These are phyloP conservation scores for Melanotaenia boesemani DNA, from an alignment of 2,797 vertebrate species.

Conservation along the genomic window DNA sequence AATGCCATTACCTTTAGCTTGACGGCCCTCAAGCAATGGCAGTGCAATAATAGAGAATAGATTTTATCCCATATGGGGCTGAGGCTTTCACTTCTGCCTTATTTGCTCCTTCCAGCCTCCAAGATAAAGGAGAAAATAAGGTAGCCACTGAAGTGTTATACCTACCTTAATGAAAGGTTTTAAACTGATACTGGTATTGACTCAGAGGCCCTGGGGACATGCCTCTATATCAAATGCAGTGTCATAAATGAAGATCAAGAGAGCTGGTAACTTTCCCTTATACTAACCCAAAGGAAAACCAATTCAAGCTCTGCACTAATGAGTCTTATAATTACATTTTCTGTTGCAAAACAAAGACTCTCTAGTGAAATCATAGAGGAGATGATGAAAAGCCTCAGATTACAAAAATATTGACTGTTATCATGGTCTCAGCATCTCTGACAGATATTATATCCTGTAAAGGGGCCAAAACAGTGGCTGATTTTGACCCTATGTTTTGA, in stretches of 20 bases:
- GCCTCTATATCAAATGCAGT: constrained; percentile 51
- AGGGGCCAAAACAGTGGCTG: constrained; percentile 24
- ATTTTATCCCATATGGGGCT: constrained; percentile 82
- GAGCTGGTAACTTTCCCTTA: constrained; percentile 45
- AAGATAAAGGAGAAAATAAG: constrained; percentile 78
- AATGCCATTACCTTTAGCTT: constrained; percentile 80
- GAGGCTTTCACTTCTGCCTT: constrained; percentile 76
- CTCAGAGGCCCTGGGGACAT: constrained; percentile 51
- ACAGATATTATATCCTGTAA: neutral
- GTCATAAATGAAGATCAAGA: constrained; percentile 73
- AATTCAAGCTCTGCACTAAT: constrained; percentile 32
- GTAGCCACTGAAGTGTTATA: constrained; percentile 72
- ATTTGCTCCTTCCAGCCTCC: constrained; percentile 76
- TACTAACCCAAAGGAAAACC: constrained; percentile 52
- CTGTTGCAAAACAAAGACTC: constrained; percentile 8
- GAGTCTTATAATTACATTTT: constrained; percentile 45
- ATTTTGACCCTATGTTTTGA: constrained; percentile 36
- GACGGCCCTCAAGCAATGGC: constrained; percentile 79
- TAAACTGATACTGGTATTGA: constrained; percentile 71
- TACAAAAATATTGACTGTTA: constrained; percentile 7
- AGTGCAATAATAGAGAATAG: constrained; percentile 85
- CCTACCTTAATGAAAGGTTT: constrained; percentile 75
- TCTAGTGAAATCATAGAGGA: constrained; percentile 17
- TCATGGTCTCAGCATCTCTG: neutral
- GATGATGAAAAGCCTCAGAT: constrained; percentile 33